Percentiles rank a stretch among this genome's conserved stretches.
Evolutionary conservation across 1,140 invertebrate species (phyloP).

Genomic region (Aphis gossypii): DNA sequence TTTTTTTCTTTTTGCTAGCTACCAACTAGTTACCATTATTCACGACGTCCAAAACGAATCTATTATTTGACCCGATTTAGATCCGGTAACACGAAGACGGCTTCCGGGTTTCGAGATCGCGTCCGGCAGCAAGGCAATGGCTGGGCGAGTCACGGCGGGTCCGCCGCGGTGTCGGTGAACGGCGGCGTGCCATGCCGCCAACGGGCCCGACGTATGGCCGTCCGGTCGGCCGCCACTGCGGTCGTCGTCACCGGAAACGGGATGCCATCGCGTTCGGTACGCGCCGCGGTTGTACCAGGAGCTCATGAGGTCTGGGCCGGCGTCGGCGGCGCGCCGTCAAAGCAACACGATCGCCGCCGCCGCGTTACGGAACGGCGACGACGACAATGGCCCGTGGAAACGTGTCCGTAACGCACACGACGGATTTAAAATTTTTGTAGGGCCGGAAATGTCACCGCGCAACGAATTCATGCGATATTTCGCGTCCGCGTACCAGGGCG

Average conservation of each 20-base stretch:
- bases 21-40: neutral
- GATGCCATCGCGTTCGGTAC: neutral
- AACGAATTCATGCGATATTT: slow-evolving; percentile 56
- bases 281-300: slow-evolving; percentile 17
- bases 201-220: neutral
- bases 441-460: slow-evolving; percentile 44
- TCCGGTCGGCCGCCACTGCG: neutral
- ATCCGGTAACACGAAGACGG: neutral
- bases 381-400: neutral
- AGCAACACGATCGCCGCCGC: neutral
- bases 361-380: neutral
- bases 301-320: neutral
- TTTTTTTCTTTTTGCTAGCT: neutral
- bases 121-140: neutral
- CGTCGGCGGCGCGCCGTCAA: neutral
- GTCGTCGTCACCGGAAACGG: neutral
- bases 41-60: neutral
- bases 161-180: neutral
- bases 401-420: neutral
- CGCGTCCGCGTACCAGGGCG: slow-evolving; percentile 45
- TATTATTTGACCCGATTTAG: neutral
- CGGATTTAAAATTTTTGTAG: neutral
- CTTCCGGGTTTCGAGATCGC: neutral
- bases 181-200: neutral
- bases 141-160: neutral